phyloP scores from a whole-genome alignment of 1,140 invertebrate species.

The Trichomalopsis sarcophagae region DNA sequence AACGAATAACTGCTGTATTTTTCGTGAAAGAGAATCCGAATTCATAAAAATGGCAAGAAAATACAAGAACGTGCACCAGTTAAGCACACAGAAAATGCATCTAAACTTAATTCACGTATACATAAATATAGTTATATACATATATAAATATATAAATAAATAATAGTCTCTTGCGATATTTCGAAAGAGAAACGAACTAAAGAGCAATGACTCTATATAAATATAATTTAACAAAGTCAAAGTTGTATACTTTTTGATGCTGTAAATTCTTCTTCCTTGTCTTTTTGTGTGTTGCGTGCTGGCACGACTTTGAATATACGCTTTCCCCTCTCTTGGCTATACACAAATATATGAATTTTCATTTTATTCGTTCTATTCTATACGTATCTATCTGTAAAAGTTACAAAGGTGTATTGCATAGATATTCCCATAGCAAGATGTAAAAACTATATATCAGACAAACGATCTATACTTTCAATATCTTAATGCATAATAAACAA shows the following conservation, averaged over 20 bases:
- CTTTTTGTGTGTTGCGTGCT: conserved; percentile 44
- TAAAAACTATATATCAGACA: conserved; percentile 15
- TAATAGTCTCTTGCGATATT: conserved; percentile 13
- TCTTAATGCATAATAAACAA: neutral
- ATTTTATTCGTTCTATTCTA: conserved; percentile 16
- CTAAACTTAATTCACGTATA: conserved; percentile 50
- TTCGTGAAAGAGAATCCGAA: conserved; percentile 20
- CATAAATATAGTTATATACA: conserved; percentile 39
- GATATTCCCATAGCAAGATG: conserved; percentile 33
- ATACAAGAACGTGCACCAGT: conserved; percentile 6
- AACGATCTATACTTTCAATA: conserved; percentile 1
- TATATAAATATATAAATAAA: conserved; percentile 48
- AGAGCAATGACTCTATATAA: conserved; percentile 7
- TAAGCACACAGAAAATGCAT: conserved; percentile 40
- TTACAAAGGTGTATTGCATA: conserved; percentile 17
- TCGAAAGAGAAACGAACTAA: conserved; percentile 3
- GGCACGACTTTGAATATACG: conserved; percentile 39
- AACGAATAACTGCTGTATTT: conserved; percentile 24
- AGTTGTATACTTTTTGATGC: conserved; percentile 39
- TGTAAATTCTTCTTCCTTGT: conserved; percentile 33
- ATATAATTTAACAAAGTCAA: conserved; percentile 19
- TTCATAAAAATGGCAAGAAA: conserved; percentile 11
- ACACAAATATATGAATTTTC: conserved; percentile 16
- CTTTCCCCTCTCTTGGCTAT: conserved; percentile 40
- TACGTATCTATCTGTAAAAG: conserved; percentile 3